Evolutionary conservation across 2,797 vertebrate species (phyloP).

Genomic region (Xiphorhynchus erythropygius): DNA sequence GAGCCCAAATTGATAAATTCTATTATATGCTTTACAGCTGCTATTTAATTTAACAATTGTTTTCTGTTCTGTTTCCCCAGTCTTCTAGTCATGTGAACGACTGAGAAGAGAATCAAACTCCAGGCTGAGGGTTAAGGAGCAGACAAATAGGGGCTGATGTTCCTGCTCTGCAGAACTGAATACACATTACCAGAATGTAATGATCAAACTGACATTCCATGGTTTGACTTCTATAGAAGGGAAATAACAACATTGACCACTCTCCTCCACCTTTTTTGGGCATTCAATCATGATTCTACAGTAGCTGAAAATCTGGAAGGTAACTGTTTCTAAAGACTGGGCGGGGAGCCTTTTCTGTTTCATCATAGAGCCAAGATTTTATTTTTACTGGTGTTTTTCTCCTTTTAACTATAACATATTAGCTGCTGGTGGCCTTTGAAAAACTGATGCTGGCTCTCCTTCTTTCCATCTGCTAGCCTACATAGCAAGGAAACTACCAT

Average conservation of each 20-base stretch:
- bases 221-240: background rate
- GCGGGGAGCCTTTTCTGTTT: background rate
- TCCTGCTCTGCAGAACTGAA: background rate
- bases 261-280: background rate
- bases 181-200: background rate
- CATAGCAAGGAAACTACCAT: background rate
- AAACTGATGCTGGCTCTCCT: constrained; percentile 51
- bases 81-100: rapidly evolving
- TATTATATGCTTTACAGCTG: background rate
- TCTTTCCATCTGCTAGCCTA: constrained; percentile 59
- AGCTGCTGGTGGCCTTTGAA: constrained; percentile 54
- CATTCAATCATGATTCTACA: background rate
- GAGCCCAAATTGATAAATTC: background rate
- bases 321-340: background rate
- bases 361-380: background rate
- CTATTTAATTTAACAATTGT: background rate
- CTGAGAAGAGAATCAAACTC: background rate
- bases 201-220: background rate
- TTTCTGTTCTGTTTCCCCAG: background rate
- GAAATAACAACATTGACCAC: background rate
- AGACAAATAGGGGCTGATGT: background rate
- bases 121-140: background rate
- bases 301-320: background rate
- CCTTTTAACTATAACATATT: constrained; percentile 17
- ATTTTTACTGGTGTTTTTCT: background rate